phyloP scores from a whole-genome alignment of 2,113 vertebrate genomes.

The Syngnathus scovelli region DNA sequence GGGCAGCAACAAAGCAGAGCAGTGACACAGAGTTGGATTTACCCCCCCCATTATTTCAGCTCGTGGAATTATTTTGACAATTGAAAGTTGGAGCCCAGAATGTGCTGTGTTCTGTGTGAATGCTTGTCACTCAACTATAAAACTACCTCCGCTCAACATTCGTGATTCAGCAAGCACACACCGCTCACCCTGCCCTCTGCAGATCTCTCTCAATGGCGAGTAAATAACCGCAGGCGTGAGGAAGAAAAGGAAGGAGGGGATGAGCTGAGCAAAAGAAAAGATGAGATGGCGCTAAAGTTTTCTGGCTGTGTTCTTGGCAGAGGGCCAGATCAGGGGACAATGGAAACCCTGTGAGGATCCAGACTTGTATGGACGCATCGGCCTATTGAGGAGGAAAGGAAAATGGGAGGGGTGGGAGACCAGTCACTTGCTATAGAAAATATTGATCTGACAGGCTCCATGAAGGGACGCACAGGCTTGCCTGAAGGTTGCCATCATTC shows the following conservation, averaged over 20 bases:
- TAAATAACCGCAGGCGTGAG: not conserved
- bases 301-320: conserved; percentile 57
- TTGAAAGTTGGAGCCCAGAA: not conserved
- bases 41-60: not conserved
- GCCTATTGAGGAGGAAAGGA: conserved; percentile 50
- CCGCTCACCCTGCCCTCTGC: not conserved
- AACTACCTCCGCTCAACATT: not conserved
- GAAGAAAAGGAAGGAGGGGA: not conserved
- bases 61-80: not conserved
- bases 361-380: conserved; percentile 61
- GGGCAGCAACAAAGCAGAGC: not conserved
- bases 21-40: not conserved
- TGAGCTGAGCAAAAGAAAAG: conserved; percentile 51
- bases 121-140: conserved; percentile 1
- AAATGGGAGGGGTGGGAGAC: conserved; percentile 11
- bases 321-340: conserved; percentile 61
- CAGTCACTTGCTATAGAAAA: conserved; percentile 40
- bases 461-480: conserved; percentile 9
- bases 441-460: conserved; percentile 49
- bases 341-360: conserved; percentile 53
- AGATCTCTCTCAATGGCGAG: conserved; percentile 1
- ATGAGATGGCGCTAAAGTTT: conserved; percentile 58
- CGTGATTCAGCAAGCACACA: conserved; percentile 4
- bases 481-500: conserved; percentile 6
- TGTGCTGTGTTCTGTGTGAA: not conserved